Percentiles rank a stretch among this genome's conserved stretches.
Conservation (phyloP, 53 echinoderm and acorn worm genomes). For the Arbacia lixula region DNA sequence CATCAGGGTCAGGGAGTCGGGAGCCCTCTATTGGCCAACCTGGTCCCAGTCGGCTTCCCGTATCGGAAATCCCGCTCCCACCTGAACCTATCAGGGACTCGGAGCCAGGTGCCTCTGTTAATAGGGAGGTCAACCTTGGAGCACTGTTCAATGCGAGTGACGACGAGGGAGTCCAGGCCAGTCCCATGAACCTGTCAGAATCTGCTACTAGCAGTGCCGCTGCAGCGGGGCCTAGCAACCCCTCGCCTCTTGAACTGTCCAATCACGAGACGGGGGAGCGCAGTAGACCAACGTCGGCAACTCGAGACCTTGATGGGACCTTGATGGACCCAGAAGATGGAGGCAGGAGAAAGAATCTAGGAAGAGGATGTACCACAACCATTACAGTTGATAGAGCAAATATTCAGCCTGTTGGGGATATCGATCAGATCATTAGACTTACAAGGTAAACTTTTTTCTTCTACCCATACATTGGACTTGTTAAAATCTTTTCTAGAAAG, state of each 20-base stretch:
- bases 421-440: constrained; percentile 41
- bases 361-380: constrained; percentile 35
- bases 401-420: constrained; percentile 39
- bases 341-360: constrained; percentile 33
- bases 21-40: constrained; percentile 23
- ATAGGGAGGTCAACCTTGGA: constrained; percentile 20
- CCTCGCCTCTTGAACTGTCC: constrained; percentile 32
- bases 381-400: constrained; percentile 49
- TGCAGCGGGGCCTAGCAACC: background rate
- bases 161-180: constrained; percentile 32
- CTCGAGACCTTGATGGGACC: constrained; percentile 37
- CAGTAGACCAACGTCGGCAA: constrained; percentile 46
- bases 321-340: constrained; percentile 56
- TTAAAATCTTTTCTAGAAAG: too few relatives aligned
- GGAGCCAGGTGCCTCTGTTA: background rate
- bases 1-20: constrained; percentile 17
- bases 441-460: constrained; percentile 36
- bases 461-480: too few relatives aligned
- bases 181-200: constrained; percentile 53
- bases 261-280: constrained; percentile 55
- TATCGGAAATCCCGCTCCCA: constrained; percentile 49
- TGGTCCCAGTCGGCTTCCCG: background rate
- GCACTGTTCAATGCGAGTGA: constrained; percentile 36
- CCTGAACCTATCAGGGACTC: background rate
- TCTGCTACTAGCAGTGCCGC: constrained; percentile 7